Evolutionary conservation across 2,113 vertebrate genomes (phyloP).

Genomic region (Tringa solitaria): DNA sequence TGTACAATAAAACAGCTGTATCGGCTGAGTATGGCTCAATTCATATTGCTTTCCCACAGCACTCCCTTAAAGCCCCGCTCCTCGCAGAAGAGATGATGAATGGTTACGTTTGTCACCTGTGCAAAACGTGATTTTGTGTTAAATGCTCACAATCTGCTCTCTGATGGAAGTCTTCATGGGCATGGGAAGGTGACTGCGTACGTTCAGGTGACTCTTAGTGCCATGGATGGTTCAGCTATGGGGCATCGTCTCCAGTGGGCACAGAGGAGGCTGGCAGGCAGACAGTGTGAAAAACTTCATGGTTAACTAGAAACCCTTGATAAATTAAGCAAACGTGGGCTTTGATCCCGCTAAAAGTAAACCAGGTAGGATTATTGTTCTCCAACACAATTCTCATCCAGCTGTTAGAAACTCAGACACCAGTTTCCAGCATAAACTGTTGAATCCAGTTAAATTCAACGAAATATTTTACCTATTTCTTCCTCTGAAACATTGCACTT

Average conservation of each 20-base stretch:
- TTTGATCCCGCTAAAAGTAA: neutral
- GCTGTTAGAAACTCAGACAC: neutral
- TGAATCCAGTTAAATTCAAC: neutral
- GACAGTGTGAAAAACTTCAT: fast-evolving
- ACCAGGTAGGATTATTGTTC: neutral
- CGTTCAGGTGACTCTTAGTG: fast-evolving
- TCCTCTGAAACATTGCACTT: neutral
- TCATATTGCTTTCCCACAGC: neutral
- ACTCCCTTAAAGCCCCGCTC: neutral
- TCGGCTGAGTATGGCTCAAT: neutral
- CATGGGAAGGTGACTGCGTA: neutral
- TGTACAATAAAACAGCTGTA: slow-evolving; percentile 15
- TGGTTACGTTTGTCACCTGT: neutral
- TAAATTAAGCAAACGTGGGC: neutral
- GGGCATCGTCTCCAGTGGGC: fast-evolving
- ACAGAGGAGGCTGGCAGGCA: neutral
- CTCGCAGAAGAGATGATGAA: neutral
- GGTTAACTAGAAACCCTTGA: neutral
- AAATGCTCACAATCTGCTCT: neutral
- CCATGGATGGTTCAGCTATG: neutral
- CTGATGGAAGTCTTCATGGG: fast-evolving
- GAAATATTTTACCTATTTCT: neutral
- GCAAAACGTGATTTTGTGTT: neutral
- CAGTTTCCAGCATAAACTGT: neutral
- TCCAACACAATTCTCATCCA: neutral